phyloP scores from a whole-genome alignment of 2,888 invertebrate genomes.

The Syrista parreyssii region DNA sequence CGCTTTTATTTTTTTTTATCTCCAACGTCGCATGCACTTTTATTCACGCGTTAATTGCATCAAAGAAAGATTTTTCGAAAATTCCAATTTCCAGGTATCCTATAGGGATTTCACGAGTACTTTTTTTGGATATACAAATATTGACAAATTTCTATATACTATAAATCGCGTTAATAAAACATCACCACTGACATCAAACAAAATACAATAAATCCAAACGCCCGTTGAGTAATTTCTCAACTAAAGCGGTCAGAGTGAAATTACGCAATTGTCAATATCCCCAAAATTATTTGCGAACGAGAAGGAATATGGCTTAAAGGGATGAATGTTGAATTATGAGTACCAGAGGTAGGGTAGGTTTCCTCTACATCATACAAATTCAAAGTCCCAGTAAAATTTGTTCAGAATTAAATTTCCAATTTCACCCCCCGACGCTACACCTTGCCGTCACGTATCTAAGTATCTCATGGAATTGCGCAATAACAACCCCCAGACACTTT shows the following conservation, averaged over 20 bases:
- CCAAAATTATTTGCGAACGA: neutral
- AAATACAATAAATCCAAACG: neutral
- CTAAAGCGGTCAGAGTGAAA: no score
- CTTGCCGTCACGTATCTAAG: neutral
- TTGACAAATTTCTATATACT: neutral
- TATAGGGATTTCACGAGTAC: neutral
- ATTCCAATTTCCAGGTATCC: neutral
- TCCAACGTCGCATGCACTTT: neutral
- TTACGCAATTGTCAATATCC: no score
- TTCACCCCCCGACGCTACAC: neutral
- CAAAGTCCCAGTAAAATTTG: neutral
- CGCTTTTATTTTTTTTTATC: neutral
- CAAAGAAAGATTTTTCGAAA: neutral
- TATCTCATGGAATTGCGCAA: neutral
- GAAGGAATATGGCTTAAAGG: neutral
- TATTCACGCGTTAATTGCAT: neutral
- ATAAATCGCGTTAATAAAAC: neutral
- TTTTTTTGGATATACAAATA: neutral
- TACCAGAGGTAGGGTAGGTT: neutral
- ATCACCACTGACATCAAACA: neutral
- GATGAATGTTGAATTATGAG: neutral
- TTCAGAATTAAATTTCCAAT: neutral
- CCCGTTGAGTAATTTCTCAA: no score
- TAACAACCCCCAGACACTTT: neutral
- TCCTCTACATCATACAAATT: neutral